Evolutionary conservation across 1,140 invertebrate genomes (phyloP).

Genomic region (Sycophila sp.): DNA sequence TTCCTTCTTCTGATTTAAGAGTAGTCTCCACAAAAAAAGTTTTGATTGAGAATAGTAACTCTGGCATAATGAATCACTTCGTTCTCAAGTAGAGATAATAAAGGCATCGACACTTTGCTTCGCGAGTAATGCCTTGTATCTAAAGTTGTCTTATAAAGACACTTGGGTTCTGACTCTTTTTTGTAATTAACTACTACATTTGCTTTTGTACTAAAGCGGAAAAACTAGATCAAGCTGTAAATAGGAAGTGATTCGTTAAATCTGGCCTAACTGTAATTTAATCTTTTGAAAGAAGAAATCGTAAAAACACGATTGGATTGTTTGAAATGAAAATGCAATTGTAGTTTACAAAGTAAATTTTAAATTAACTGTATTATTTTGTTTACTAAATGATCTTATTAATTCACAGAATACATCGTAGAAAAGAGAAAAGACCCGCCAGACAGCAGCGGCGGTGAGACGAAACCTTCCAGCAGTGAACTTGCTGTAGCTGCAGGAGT

Average conservation of each 20-base stretch:
- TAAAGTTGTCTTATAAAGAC: constrained; percentile 37
- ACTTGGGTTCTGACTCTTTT: neutral
- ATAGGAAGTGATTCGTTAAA: neutral
- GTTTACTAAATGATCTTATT: neutral
- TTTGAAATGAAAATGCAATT: neutral
- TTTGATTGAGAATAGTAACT: neutral
- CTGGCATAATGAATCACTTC: constrained; percentile 16
- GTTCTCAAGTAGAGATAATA: neutral
- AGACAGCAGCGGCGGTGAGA: constrained; percentile 73
- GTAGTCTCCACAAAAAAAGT: neutral
- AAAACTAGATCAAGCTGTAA: neutral
- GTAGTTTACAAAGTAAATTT: too few relatives aligned
- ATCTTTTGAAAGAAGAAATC: too few relatives aligned
- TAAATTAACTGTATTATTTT: too few relatives aligned
- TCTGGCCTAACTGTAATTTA: too few relatives aligned
- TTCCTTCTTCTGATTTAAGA: neutral
- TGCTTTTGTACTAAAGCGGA: too few relatives aligned
- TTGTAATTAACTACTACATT: too few relatives aligned
- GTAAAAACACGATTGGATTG: neutral
- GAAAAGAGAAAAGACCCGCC: constrained; percentile 90
- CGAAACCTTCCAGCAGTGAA: constrained; percentile 77
- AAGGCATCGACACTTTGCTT: constrained; percentile 2
- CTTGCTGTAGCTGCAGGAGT: constrained; percentile 58
- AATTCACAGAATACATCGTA: constrained; percentile 64
- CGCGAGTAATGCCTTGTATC: constrained; percentile 35